Evolutionary conservation across 2,113 vertebrate species (phyloP).

Genomic region (Halcyon senegalensis): DNA sequence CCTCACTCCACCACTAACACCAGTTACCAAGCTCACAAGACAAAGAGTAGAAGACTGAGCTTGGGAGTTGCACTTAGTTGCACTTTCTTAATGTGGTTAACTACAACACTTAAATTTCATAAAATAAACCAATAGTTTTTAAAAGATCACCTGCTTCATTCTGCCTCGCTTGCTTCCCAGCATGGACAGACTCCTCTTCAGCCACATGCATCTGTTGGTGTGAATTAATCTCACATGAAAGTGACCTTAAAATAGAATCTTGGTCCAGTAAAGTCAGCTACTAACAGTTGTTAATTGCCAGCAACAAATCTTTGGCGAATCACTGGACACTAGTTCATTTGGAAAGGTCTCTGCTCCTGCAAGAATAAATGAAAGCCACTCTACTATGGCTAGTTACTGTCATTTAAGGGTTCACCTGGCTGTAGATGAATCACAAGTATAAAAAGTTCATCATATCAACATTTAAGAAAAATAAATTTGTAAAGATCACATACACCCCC

Average conservation of each 20-base stretch:
- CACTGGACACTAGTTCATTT: not conserved
- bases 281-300: not conserved
- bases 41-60: fast-evolving
- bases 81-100: not conserved
- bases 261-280: not conserved
- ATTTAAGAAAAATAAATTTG: not conserved
- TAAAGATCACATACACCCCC: fast-evolving
- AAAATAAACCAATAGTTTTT: not conserved
- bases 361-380: not conserved
- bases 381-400: not conserved
- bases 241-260: not conserved
- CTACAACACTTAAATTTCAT: not conserved
- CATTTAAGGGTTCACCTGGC: not conserved
- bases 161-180: not conserved
- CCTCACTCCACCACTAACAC: fast-evolving
- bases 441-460: not conserved
- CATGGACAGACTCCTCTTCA: not conserved
- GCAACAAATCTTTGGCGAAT: not conserved
- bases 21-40: not conserved
- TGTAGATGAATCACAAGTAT: not conserved
- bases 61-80: no score
- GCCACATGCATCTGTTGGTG: not conserved
- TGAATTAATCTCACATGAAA: not conserved
- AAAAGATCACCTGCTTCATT: conserved; percentile 27
- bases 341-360: not conserved